These are phyloP conservation scores for Murina feae DNA, from an alignment of 2,113 vertebrate species.

Conservation along the genomic window DNA sequence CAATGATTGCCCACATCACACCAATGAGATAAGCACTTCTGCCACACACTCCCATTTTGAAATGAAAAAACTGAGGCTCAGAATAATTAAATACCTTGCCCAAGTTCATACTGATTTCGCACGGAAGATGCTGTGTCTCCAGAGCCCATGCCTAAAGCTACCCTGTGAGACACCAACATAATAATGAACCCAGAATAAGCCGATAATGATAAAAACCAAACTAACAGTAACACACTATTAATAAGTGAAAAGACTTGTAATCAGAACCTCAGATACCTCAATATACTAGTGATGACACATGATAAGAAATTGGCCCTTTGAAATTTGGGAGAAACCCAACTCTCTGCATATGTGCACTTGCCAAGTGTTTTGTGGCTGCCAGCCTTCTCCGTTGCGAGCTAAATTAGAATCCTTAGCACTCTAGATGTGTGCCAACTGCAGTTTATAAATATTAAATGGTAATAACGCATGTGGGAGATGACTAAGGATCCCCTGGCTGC, in stretches of 20 bases:
- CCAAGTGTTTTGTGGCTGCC: constrained; percentile 26
- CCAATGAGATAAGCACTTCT: neutral
- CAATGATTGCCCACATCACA: neutral
- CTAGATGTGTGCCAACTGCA: neutral
- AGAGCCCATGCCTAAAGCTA: neutral
- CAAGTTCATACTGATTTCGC: neutral
- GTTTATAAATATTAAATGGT: constrained; percentile 35
- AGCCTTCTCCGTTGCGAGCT: neutral
- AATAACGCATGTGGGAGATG: neutral
- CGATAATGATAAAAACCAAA: neutral
- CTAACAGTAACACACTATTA: neutral
- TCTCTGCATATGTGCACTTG: neutral
- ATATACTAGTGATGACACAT: neutral
- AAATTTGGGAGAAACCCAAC: constrained; percentile 13
- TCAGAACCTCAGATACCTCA: neutral
- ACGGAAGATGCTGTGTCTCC: neutral
- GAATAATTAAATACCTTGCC: neutral
- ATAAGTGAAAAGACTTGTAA: neutral
- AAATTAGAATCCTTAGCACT: constrained; percentile 28
- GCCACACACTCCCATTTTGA: neutral
- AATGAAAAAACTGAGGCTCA: neutral
- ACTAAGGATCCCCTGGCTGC: neutral
- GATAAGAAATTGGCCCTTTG: neutral
- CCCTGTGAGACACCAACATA: neutral
- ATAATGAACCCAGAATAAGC: neutral